These are phyloP conservation scores for Drosophila sucinea DNA, from an alignment of 1,140 invertebrate species.

Conservation along the genomic window DNA sequence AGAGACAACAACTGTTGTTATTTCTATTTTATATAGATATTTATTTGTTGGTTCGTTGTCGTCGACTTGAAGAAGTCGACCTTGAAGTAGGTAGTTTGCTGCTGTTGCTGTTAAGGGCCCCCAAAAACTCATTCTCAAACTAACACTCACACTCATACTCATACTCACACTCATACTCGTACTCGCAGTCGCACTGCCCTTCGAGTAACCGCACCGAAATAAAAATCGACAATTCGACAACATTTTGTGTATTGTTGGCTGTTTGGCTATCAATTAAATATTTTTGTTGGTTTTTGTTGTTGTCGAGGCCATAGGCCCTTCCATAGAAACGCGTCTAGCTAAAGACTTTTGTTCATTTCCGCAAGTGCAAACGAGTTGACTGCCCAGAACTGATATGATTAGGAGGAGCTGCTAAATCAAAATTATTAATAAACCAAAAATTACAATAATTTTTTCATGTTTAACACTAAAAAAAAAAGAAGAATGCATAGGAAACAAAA, in stretches of 20 bases:
- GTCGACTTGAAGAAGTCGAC: conserved; percentile 6
- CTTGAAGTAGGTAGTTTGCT: conserved; percentile 12
- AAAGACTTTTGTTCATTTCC: conserved; percentile 56
- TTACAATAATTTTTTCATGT: conserved; percentile 24
- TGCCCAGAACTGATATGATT: conserved; percentile 21
- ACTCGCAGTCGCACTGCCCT: conserved; percentile 27
- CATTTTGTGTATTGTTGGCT: conserved; percentile 11
- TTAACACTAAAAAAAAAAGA: not conserved
- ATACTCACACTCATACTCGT: conserved; percentile 20
- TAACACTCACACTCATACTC: not conserved
- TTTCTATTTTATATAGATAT: conserved; percentile 1
- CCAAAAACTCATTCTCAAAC: conserved; percentile 21
- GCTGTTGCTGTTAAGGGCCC: conserved; percentile 11
- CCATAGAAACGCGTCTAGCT: conserved; percentile 39
- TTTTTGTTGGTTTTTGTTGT: conserved; percentile 13
- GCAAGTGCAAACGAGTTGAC: conserved; percentile 49
- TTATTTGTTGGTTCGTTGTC: not conserved
- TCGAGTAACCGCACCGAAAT: conserved; percentile 31
- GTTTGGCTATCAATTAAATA: conserved; percentile 37
- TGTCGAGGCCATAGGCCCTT: conserved; percentile 60
- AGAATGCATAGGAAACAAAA: conserved; percentile 30
- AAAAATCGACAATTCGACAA: conserved; percentile 38
- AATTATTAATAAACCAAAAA: conserved; percentile 3
- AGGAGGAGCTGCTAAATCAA: not conserved
- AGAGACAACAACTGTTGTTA: conserved; percentile 27